Conservation (phyloP, 2,888 invertebrate species). For the Ramazzottius varieornatus region DNA sequence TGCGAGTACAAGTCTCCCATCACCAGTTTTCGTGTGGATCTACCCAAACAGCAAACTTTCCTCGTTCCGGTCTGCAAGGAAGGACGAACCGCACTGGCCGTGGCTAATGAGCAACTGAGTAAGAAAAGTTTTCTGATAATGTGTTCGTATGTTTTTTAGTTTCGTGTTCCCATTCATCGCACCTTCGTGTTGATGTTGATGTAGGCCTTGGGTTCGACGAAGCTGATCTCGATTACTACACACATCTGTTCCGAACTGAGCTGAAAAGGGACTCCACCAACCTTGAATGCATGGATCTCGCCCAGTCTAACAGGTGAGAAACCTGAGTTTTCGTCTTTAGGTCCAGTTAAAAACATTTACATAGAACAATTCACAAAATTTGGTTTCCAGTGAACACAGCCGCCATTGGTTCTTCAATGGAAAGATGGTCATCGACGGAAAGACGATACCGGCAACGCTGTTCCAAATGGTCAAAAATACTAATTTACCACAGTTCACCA, state of each 20-base stretch:
- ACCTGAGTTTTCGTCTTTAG: too few relatives aligned
- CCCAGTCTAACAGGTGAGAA: conserved; percentile 55
- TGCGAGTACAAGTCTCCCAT: conserved; percentile 45
- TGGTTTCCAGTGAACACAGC: conserved; percentile 53
- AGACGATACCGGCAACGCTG: conserved; percentile 46
- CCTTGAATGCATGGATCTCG: conserved; percentile 88
- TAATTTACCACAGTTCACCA: conserved; percentile 49
- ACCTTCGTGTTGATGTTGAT: too few relatives aligned
- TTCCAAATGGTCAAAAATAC: conserved; percentile 79
- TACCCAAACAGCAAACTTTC: conserved; percentile 40
- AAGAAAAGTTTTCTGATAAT: too few relatives aligned
- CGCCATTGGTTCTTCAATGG: conserved; percentile 97
- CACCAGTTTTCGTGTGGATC: conserved; percentile 30
- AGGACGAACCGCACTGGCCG: conserved; percentile 50
- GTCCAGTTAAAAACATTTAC: background rate
- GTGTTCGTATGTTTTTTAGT: too few relatives aligned
- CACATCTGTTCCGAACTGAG: conserved; percentile 50
- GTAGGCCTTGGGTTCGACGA: conserved; percentile 65
- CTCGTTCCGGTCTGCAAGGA: conserved; percentile 51
- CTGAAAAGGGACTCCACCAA: conserved; percentile 75
- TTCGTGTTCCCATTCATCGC: too few relatives aligned
- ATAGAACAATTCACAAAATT: background rate
- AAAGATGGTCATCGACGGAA: conserved; percentile 52
- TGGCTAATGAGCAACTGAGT: conserved; percentile 49
- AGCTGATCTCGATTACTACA: conserved; percentile 72